phyloP scores from a whole-genome alignment of 2,888 invertebrate species.

The Sinotaia quadrata region DNA sequence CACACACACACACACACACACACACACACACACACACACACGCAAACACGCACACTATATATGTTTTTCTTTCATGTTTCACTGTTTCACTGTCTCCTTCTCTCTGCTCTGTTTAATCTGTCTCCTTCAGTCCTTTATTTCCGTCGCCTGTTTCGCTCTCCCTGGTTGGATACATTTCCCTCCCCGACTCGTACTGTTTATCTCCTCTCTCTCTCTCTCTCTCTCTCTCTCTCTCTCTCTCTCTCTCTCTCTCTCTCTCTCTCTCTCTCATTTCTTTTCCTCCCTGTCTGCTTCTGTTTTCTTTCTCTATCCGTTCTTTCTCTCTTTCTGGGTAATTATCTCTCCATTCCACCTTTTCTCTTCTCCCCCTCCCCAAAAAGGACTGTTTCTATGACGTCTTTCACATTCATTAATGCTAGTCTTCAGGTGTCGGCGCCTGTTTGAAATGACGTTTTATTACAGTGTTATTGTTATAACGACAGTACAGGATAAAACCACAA shows the following conservation, averaged over 20 bases:
- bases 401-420: no score
- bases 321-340: background rate
- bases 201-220: slow-evolving; percentile 7
- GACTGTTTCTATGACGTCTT: no score
- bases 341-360: background rate
- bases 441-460: no score
- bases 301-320: background rate
- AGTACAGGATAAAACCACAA: no score
- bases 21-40: slow-evolving; percentile 7
- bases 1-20: slow-evolving; percentile 11
- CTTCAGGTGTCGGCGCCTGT: no score
- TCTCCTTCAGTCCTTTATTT: no score
- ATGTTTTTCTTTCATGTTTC: background rate
- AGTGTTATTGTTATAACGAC: no score
- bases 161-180: background rate
- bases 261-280: slow-evolving; percentile 14
- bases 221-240: slow-evolving; percentile 9
- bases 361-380: slow-evolving; percentile 2
- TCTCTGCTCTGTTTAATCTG: background rate
- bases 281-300: background rate
- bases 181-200: background rate
- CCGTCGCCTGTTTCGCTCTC: no score
- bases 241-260: slow-evolving; percentile 7
- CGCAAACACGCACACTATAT: background rate
- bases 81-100: background rate